Evolutionary conservation across 1,140 invertebrate species (phyloP), one percentile per base, ranked within the genome.

Genomic region (Cherax quadricarinatus): DNA sequence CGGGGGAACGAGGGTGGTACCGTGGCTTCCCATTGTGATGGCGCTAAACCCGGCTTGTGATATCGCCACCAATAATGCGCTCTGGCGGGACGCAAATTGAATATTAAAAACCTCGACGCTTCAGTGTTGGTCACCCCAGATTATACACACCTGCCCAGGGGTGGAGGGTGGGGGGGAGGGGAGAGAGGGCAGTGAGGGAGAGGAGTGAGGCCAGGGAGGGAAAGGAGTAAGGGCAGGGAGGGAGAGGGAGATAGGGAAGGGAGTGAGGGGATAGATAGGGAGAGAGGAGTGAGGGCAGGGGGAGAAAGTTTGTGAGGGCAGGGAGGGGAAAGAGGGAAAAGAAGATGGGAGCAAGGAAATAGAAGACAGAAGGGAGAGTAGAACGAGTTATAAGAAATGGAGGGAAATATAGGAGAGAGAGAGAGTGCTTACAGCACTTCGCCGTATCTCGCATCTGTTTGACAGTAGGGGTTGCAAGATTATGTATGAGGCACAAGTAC

Each of bases 131-230:
- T 12, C 30, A n/a, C 57, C 75, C 7, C 57, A 30, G 88, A 89
- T 89, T 89, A 89, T 60, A 89, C 88, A 89, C 88, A 89, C 88
- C 88, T 89, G 88, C 88, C 88, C 60, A 6, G 49, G n/a, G 48
- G 81, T n/a, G 57, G 24, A 57, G 70, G 80, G n/a, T 57, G n/a
- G 49, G n/a, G 48, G 51, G 85, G 79, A 81, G 79, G 16, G 41
- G 51, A 16, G 12, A 1, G 62, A 18, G 12, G 62, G 16, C 18
- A 81, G 87, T 0, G 80, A 70, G 78, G 53, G 53, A 88, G 75
- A n/a, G 18, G 62, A 18, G 62, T 66, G 16, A 24, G 82, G 79
- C 16, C 60, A 89, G 87, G 5, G 87, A 89, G 80, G 66, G 80
- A 70, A 24, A 82, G 87, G 30, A 53, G 53, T 6, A 21, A 1